A percentile compares a stretch with the other conserved stretches of the same genome.
phyloP scores from a whole-genome alignment of 2,797 vertebrate genomes.

The Apogon hyalosoma region DNA sequence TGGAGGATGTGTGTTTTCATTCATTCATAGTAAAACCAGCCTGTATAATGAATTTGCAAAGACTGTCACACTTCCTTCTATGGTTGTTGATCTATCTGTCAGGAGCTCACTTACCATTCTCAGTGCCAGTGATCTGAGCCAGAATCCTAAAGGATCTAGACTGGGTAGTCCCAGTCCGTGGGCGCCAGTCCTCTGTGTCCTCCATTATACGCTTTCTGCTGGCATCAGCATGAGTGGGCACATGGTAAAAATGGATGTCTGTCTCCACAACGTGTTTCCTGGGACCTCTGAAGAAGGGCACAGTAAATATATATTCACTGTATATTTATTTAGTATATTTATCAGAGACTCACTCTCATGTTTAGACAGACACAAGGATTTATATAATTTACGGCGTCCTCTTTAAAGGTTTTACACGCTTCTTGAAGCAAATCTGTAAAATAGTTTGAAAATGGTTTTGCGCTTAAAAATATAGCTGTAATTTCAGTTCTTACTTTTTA shows the following conservation, averaged over 20 bases:
- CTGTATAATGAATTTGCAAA: neutral
- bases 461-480: neutral
- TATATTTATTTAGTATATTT: too few species aligned
- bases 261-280: slow-evolving; percentile 92
- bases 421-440: slow-evolving; percentile 5
- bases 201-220: slow-evolving; percentile 96
- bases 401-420: neutral
- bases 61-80: too few species aligned
- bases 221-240: slow-evolving; percentile 91
- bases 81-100: neutral
- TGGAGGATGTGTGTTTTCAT: neutral
- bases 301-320: too few species aligned
- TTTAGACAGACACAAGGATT: neutral
- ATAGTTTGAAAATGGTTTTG: slow-evolving; percentile 3
- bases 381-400: neutral
- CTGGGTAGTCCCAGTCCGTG: slow-evolving; percentile 93
- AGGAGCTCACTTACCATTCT: slow-evolving; percentile 79
- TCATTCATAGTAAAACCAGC: neutral
- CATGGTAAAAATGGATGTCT: slow-evolving; percentile 95
- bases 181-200: slow-evolving; percentile 97
- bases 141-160: slow-evolving; percentile 98
- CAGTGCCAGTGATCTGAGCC: slow-evolving; percentile 96
- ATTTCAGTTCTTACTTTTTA: neutral
- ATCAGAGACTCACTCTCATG: neutral
- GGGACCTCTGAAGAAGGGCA: slow-evolving; percentile 82